Base-by-base conservation (phyloP, 1,140 invertebrate species). In the Heliothis subflexa region DNA sequence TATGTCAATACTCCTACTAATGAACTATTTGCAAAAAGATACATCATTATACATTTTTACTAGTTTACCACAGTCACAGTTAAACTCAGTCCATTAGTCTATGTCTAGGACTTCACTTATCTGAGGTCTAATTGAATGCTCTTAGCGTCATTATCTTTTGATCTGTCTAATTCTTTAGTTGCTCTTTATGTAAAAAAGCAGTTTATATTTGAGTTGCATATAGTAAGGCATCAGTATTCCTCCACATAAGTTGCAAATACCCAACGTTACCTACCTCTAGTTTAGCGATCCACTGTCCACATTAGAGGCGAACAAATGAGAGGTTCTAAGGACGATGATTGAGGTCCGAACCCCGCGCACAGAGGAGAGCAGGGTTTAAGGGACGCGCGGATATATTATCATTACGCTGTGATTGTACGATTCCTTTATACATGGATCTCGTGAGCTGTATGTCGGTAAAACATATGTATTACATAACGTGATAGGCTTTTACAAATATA, bases 271-370 rank as follows among this genome's bases (percentile, higher is more conserved):
- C n/a, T n/a, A n/a, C n/a, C n/a, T n/a, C n/a, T 47, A 18, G 40
- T 45, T 18, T 21, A 40, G 40, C 9, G 18, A 25, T 21, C 55
- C 40, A 12, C n/a, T 10, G 61, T 64, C 40, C 61, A 64, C 61
- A 64, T 45, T 64, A 18, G 61, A n/a, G 61, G 61, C 61, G 61
- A 47, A 64, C 40, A 64, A 64, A 64, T 64, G 40, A 64, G 61
- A 64, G 33, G 12, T 64, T 40, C 40, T 59, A 18, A 64, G 40
- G 16, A 12, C 40, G 33, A 16, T 64, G 61, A 64, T 64, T 64
- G 61, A 64, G 61, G 61, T 47, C 61, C 61, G 61, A 10, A 7
- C 55, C 55, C 21, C n/a, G n/a, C 3, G 45, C 61, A 64, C 61
- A 64, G 47, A 45, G n/a, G 33, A 13, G 11, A 9, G 7, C 59